Base-by-base conservation (phyloP, 2,113 vertebrate genomes). In the Upupa epops region DNA sequence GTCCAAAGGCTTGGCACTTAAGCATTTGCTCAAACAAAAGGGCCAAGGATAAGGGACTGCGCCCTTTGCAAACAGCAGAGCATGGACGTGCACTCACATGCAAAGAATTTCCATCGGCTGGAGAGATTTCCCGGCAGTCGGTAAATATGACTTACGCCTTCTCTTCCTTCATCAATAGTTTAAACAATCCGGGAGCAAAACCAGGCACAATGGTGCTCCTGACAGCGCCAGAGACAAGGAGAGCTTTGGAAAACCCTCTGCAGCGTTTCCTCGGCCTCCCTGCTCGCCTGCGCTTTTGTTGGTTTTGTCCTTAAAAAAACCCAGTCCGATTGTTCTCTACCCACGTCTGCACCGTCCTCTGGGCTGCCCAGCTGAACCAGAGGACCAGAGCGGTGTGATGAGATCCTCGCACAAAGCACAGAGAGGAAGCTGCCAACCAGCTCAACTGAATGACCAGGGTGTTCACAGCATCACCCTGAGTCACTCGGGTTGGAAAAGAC, bases 1-100 rank as follows among this genome's bases (percentile, higher is more conserved):
- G 89, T 77, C 93, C 86, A 75, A 88, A 95, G 94, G 90, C 93
- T 94, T 93, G 93, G 93, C 90, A 87, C 86, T 96, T 79, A 93
- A 93, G 55, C 86, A 91, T 90, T 93, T 90, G n/a, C 84, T 93
- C 82, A 93, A 96, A 96, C 89, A 96, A 96, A 94, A 93, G 92
- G 92, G 90, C 92, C 90, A 95, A 92, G 90, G 93, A 94, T 94
- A 93, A 94, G 93, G 95, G 86, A 92, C 95, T 96, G 90, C 93
- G 87, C 93, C 92, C 86, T 95, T 95, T 70, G 84, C 93, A 96
- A 96, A 95, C 92, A 96, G 24, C 42, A 0, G 83, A 89, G 80
- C 92, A 96, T 24, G 94, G 92, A 94, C 95, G 45, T 96, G 93
- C 74, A 87, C 92, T 95, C 92, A 89, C 94, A 93, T 76, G 95